These are phyloP conservation scores for Delichon dasypus DNA, from an alignment of 2,797 vertebrate genomes.

Conservation along the genomic window DNA sequence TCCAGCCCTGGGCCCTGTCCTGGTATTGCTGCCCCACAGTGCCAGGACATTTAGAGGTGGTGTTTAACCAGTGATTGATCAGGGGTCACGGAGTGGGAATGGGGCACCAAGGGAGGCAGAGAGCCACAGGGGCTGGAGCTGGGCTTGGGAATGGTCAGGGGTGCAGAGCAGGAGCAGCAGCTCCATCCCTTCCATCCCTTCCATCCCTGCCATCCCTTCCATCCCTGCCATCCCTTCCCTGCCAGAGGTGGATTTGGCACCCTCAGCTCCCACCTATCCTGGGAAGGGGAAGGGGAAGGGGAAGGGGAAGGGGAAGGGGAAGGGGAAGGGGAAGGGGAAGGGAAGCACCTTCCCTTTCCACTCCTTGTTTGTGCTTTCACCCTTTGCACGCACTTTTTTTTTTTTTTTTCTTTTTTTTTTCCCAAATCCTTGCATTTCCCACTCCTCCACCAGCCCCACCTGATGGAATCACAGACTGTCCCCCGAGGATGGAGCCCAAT, in stretches of 20 bases:
- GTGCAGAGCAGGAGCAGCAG: not conserved
- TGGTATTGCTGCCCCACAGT: fast-evolving
- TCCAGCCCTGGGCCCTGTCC: not conserved
- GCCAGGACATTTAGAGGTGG: fast-evolving
- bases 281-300: too few species aligned
- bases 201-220: not conserved
- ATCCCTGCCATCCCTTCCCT: not conserved
- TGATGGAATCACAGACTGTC: fast-evolving
- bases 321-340: too few species aligned
- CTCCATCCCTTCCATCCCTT: not conserved
- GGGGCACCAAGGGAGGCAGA: fast-evolving
- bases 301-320: too few species aligned
- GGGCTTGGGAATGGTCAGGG: not conserved
- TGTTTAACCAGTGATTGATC: fast-evolving
- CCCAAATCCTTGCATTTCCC: not conserved
- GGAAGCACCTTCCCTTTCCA: not conserved
- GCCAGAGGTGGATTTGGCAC: not conserved
- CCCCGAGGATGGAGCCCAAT: not conserved
- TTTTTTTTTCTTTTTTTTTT: not conserved
- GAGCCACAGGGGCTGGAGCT: not conserved
- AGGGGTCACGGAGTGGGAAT: not conserved
- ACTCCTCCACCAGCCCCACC: not conserved
- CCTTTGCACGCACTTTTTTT: fast-evolving
- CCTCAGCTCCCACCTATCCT: not conserved
- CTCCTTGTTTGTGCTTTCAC: not conserved